These are phyloP conservation scores for Osmerus mordax DNA, from an alignment of 2,113 vertebrate genomes.

Conservation along the genomic window DNA sequence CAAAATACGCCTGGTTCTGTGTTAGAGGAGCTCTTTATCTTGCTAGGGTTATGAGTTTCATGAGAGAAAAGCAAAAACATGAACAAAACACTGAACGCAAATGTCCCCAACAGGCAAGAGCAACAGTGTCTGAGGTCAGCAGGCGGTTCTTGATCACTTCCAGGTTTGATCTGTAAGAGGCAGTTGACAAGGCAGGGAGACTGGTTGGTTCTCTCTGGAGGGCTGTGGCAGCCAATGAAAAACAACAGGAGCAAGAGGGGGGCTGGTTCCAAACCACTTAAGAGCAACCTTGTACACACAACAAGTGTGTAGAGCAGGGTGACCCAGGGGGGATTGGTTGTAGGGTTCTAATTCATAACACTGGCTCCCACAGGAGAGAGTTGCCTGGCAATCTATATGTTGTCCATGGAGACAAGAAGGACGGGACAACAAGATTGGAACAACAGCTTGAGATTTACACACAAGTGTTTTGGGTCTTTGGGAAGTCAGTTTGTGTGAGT, in stretches of 20 bases:
- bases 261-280: slow-evolving; percentile 2
- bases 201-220: background rate
- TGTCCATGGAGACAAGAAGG: slow-evolving; percentile 8
- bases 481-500: too few relatives aligned
- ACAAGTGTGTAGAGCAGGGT: background rate
- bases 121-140: background rate
- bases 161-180: too few relatives aligned
- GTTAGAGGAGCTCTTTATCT: background rate
- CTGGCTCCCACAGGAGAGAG: slow-evolving; percentile 6
- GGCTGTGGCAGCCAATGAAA: background rate
- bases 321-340: background rate
- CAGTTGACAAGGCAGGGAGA: too few relatives aligned
- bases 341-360: slow-evolving; percentile 27
- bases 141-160: background rate
- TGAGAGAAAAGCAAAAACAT: slow-evolving; percentile 6
- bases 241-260: background rate
- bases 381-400: slow-evolving; percentile 15
- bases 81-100: slow-evolving; percentile 26
- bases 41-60: too few relatives aligned
- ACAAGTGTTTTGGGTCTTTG: background rate
- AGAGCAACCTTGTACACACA: slow-evolving; percentile 8
- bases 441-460: background rate
- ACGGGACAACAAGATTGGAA: slow-evolving; percentile 1
- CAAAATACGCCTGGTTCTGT: too few relatives aligned
- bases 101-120: slow-evolving; percentile 23